Evolutionary conservation across 30 jellyfish, hydroid and myxozoan genomes (phyloP).

Genomic region (Turritopsis dohrnii): DNA sequence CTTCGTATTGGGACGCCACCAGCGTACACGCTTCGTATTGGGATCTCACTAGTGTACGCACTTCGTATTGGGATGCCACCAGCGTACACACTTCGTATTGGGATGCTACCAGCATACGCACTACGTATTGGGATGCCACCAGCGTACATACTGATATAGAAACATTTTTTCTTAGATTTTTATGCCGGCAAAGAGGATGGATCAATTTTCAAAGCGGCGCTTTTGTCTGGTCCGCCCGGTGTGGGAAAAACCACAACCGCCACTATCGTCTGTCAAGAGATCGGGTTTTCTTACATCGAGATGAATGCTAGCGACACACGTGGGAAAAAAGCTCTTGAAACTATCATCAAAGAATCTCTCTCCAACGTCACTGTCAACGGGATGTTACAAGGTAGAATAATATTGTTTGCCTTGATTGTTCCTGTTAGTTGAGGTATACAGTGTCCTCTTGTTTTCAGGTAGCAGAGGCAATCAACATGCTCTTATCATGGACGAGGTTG

Average conservation of each 20-base stretch:
- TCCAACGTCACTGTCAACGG: slow-evolving; percentile 59
- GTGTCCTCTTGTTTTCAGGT: slow-evolving; percentile 10
- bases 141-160: too few relatives aligned
- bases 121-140: too few relatives aligned
- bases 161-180: slow-evolving; percentile 47
- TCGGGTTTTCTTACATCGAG: slow-evolving; percentile 69
- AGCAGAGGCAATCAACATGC: slow-evolving; percentile 60
- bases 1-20: too few relatives aligned
- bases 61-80: too few relatives aligned
- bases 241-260: slow-evolving; percentile 99
- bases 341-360: slow-evolving; percentile 53
- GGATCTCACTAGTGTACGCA: too few relatives aligned
- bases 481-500: slow-evolving; percentile 93
- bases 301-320: slow-evolving; percentile 98
- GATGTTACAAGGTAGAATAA: slow-evolving; percentile 48
- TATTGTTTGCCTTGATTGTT: background rate
- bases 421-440: too few relatives aligned
- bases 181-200: slow-evolving; percentile 97
- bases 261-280: slow-evolving; percentile 83
- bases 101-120: too few relatives aligned
- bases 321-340: slow-evolving; percentile 71
- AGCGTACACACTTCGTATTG: too few relatives aligned
- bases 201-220: slow-evolving; percentile 78
- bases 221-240: slow-evolving; percentile 98
- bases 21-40: too few relatives aligned